phyloP scores from a whole-genome alignment of 1,140 invertebrate genomes.

The Sycophaga agraensis region DNA sequence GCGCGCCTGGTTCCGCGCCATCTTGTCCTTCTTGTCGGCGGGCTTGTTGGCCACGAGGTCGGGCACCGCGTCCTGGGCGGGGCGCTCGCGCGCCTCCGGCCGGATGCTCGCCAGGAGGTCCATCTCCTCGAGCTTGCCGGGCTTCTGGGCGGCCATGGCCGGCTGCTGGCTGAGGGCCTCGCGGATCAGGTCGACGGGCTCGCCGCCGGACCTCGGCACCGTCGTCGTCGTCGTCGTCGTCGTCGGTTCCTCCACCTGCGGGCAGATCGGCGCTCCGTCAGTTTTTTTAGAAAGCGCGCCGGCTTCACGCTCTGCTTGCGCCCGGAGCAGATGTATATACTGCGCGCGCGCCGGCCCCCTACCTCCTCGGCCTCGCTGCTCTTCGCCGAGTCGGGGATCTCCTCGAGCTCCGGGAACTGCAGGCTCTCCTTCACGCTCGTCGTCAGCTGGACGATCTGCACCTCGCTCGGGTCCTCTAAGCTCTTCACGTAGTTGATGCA shows the following conservation, averaged over 20 bases:
- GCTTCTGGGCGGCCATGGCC: not conserved
- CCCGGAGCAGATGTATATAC: too few relatives aligned
- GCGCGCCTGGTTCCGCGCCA: constrained; percentile 51
- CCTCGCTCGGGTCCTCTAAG: constrained; percentile 42
- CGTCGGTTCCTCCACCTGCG: constrained; percentile 3
- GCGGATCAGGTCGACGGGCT: constrained; percentile 17
- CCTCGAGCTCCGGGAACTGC: constrained; percentile 53
- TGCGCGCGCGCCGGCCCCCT: too few relatives aligned
- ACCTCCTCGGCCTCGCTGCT: constrained; percentile 48
- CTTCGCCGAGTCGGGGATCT: constrained; percentile 48
- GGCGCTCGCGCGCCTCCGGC: constrained; percentile 34
- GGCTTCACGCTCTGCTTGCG: too few relatives aligned
- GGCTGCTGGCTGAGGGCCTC: too few relatives aligned
- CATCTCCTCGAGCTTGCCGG: constrained; percentile 51
- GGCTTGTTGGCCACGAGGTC: constrained; percentile 46
- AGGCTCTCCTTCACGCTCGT: constrained; percentile 50
- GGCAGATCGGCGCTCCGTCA: too few relatives aligned
- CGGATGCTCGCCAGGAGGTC: constrained; percentile 51
- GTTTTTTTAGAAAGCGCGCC: too few relatives aligned
- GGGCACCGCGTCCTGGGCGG: constrained; percentile 43
- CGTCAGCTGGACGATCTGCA: constrained; percentile 50
- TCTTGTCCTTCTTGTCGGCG: constrained; percentile 53
- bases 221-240: constrained; percentile 36
- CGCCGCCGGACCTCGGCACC: constrained; percentile 36
- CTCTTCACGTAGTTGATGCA: constrained; percentile 55